phyloP scores from a whole-genome alignment of 1,140 invertebrate genomes.

The Drosophila ambigua region DNA sequence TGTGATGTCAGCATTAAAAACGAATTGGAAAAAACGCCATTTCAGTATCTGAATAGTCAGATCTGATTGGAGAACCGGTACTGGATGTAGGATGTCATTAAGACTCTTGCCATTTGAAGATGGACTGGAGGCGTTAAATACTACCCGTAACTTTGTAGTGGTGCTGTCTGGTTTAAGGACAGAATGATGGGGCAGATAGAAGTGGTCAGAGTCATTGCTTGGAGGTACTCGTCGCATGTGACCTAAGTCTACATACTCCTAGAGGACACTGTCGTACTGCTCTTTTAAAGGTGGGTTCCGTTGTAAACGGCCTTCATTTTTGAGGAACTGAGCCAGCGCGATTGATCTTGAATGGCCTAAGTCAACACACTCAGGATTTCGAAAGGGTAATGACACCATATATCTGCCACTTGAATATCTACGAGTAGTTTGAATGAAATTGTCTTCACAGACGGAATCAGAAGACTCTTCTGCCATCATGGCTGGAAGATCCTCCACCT shows the following conservation, averaged over 20 bases:
- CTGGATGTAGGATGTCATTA: neutral
- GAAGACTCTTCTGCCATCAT: no score
- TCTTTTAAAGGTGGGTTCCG: neutral
- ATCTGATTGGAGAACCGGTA: neutral
- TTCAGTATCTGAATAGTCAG: neutral
- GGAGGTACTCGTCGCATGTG: no score
- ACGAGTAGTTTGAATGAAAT: no score
- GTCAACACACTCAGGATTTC: no score
- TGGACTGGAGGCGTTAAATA: neutral
- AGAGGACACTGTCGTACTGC: neutral
- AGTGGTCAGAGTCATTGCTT: no score
- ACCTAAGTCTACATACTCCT: neutral
- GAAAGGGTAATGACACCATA: no score
- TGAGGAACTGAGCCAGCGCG: no score
- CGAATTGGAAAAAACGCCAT: neutral
- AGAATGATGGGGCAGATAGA: no score
- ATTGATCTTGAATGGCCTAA: no score
- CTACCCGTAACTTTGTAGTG: neutral
- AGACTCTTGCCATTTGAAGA: neutral
- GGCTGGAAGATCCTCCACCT: no score
- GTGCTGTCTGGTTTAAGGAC: neutral
- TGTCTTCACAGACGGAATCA: no score
- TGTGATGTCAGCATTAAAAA: neutral
- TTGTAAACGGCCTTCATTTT: neutral
- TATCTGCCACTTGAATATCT: no score